A percentile compares a stretch with the other conserved stretches of the same genome.
phyloP scores from a whole-genome alignment of 1,140 invertebrate species.

The Pristionchus pacificus region DNA sequence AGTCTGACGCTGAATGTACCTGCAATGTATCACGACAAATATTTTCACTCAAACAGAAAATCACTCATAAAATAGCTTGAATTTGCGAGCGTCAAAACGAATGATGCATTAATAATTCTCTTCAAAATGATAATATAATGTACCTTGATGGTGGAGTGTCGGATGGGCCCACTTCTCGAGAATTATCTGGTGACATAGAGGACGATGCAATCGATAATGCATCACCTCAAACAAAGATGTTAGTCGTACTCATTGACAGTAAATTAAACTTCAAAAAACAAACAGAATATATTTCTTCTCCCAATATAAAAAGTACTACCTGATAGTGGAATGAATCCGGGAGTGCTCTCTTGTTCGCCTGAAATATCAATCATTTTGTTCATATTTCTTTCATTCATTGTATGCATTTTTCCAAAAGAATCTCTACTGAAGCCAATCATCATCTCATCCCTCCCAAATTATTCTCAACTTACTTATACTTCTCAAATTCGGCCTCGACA shows the following conservation, averaged over 20 bases:
- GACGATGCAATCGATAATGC: no score
- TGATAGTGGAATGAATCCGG: neutral
- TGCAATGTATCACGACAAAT: neutral
- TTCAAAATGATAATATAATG: neutral
- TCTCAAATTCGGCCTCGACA: neutral
- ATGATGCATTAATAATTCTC: neutral
- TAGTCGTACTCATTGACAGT: no score
- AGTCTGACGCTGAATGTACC: neutral
- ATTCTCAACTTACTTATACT: neutral
- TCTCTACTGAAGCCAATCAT: neutral
- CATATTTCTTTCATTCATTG: no score
- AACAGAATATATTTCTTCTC: neutral
- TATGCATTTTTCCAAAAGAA: no score
- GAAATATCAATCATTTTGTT: neutral
- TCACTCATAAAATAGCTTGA: no score
- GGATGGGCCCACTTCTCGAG: no score
- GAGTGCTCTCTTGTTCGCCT: neutral
- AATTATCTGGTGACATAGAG: no score
- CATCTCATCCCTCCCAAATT: neutral
- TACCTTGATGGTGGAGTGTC: no score
- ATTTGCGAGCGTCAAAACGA: no score
- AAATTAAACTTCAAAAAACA: neutral
- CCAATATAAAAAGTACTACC: neutral
- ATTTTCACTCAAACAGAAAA: no score
- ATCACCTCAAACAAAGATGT: no score